These are phyloP conservation scores for Catostylus mosaicus DNA, from an alignment of 30 jellyfish, hydroid and myxozoan genomes.

Conservation along the genomic window DNA sequence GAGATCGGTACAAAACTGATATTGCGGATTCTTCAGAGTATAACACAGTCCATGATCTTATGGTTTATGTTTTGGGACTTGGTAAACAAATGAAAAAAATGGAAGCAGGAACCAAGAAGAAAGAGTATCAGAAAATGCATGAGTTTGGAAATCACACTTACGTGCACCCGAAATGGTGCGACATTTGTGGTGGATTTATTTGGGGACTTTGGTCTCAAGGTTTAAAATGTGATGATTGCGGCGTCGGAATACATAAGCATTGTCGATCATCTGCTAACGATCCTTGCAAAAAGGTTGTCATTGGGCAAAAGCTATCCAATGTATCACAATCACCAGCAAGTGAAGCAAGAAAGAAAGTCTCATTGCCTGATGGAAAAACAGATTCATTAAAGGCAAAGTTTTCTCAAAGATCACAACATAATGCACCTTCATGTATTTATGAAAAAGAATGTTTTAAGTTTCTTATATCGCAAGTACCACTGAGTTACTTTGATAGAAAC, in stretches of 20 bases:
- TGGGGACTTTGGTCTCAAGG: conserved; percentile 98
- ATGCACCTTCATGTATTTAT: conserved; percentile 12
- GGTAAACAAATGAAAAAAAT: conserved; percentile 52
- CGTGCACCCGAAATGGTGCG: conserved; percentile 97
- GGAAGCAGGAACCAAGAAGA: conserved; percentile 60
- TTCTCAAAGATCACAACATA: conserved; percentile 3
- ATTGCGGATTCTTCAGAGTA: conserved; percentile 62
- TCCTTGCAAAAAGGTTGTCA: conserved; percentile 78
- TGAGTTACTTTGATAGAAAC: conserved; percentile 47
- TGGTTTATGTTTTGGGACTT: conserved; percentile 77
- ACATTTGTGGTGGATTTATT: conserved; percentile 79
- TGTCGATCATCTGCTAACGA: conserved; percentile 74
- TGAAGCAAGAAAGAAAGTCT: conserved; percentile 21
- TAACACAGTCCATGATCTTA: conserved; percentile 71
- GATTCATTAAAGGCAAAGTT: conserved; percentile 1
- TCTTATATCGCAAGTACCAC: conserved; percentile 46
- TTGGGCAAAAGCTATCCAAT: conserved; percentile 63
- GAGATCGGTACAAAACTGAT: conserved; percentile 66
- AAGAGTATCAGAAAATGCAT: conserved; percentile 81
- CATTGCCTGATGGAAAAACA: conserved; percentile 27
- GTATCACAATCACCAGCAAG: conserved; percentile 21
- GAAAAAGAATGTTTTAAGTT: conserved; percentile 52
- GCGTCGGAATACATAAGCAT: conserved; percentile 81
- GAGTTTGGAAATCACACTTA: conserved; percentile 72
- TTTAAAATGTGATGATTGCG: conserved; percentile 91